phyloP scores from a whole-genome alignment of 2,113 vertebrate genomes.

The Ictalurus furcatus region DNA sequence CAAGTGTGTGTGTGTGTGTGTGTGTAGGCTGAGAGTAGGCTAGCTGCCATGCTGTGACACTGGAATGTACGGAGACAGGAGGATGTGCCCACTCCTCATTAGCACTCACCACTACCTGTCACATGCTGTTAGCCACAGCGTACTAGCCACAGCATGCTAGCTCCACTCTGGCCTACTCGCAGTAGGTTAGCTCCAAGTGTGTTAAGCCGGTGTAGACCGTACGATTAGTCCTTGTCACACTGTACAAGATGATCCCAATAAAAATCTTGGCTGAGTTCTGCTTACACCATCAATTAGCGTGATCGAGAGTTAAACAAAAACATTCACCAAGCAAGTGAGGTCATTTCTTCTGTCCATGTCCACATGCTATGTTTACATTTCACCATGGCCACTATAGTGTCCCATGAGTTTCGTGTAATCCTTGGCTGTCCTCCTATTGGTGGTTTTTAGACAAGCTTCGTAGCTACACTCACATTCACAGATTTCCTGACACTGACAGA shows the following conservation, averaged over 20 bases:
- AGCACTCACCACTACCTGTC: conserved; percentile 79
- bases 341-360: not conserved
- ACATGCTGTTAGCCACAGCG: conserved; percentile 80
- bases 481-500: not conserved
- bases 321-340: not conserved
- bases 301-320: not conserved
- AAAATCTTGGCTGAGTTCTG: not conserved
- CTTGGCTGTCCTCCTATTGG: not conserved
- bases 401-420: not conserved
- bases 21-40: conserved; percentile 31
- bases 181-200: conserved; percentile 50
- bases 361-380: not conserved
- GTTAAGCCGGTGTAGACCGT: conserved; percentile 10
- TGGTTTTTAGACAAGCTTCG: not conserved
- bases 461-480: not conserved
- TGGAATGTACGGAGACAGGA: conserved; percentile 69
- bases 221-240: not conserved
- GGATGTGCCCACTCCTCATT: conserved; percentile 79
- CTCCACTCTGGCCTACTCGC: conserved; percentile 37
- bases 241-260: not conserved
- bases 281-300: not conserved
- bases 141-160: conserved; percentile 64
- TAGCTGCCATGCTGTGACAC: conserved; percentile 64
- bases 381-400: not conserved
- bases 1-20: not conserved